These are phyloP conservation scores for Pseudochirops corinnae DNA, from an alignment of 2,797 vertebrate genomes.

Conservation along the genomic window DNA sequence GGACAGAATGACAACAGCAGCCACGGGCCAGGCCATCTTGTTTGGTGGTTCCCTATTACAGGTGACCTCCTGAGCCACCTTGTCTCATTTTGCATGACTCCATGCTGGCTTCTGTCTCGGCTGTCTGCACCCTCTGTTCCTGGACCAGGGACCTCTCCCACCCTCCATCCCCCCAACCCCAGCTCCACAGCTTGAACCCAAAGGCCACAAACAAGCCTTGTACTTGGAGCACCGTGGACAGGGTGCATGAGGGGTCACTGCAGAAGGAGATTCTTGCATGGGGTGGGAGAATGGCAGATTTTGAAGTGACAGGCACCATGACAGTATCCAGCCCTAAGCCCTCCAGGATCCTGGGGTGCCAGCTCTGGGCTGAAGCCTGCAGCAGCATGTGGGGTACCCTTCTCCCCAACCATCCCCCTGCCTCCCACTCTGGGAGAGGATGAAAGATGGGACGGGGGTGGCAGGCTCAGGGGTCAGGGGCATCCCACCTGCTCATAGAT, in stretches of 20 bases:
- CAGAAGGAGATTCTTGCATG: no score
- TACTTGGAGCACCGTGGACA: background rate
- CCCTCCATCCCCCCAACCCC: background rate
- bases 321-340: background rate
- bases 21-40: no score
- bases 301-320: no score
- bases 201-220: background rate
- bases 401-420: background rate
- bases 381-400: background rate
- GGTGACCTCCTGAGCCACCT: background rate
- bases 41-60: background rate
- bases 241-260: no score
- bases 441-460: background rate
- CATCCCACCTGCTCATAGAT: constrained; percentile 93
- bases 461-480: no score
- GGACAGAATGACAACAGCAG: no score
- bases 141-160: background rate
- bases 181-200: background rate
- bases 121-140: no score
- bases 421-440: background rate
- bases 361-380: background rate
- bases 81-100: background rate
- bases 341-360: background rate
- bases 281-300: no score
- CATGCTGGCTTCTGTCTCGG: no score